phyloP scores from a whole-genome alignment of 2,888 invertebrate species.

The Synanthedon myopaeformis region DNA sequence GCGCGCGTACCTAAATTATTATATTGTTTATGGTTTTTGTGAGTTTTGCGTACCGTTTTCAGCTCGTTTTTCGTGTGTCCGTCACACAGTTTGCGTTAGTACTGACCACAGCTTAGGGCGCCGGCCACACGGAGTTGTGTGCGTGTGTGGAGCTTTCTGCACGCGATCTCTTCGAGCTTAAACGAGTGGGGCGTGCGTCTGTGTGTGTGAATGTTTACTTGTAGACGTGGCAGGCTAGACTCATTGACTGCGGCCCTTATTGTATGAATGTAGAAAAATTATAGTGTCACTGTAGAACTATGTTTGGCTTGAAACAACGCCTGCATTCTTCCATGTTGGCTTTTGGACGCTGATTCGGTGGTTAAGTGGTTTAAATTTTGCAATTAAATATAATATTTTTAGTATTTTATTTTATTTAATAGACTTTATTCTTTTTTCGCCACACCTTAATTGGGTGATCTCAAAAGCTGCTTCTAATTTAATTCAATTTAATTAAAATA shows the following conservation, averaged over 20 bases:
- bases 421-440: no score
- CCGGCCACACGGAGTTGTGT: constrained; percentile 53
- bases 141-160: constrained; percentile 68
- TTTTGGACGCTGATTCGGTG: no score
- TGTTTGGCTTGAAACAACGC: constrained; percentile 64
- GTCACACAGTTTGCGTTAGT: constrained; percentile 69
- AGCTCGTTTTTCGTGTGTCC: constrained; percentile 70
- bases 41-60: constrained; percentile 60
- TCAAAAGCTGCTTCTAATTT: no score
- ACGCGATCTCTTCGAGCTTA: constrained; percentile 62
- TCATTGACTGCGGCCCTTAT: constrained; percentile 71
- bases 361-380: no score
- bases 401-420: no score
- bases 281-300: constrained; percentile 57
- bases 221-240: constrained; percentile 66
- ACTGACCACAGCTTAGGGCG: constrained; percentile 71
- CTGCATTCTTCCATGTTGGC: constrained; percentile 40
- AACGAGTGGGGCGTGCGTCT: constrained; percentile 53
- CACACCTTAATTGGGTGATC: no score
- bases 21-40: constrained; percentile 28
- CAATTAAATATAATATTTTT: no score
- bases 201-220: constrained; percentile 59
- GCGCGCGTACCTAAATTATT: constrained; percentile 12
- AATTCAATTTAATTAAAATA: no score
- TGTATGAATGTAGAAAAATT: constrained; percentile 71